These are phyloP conservation scores for Bovichtus variegatus DNA, from an alignment of 2,797 vertebrate genomes.

Conservation along the genomic window DNA sequence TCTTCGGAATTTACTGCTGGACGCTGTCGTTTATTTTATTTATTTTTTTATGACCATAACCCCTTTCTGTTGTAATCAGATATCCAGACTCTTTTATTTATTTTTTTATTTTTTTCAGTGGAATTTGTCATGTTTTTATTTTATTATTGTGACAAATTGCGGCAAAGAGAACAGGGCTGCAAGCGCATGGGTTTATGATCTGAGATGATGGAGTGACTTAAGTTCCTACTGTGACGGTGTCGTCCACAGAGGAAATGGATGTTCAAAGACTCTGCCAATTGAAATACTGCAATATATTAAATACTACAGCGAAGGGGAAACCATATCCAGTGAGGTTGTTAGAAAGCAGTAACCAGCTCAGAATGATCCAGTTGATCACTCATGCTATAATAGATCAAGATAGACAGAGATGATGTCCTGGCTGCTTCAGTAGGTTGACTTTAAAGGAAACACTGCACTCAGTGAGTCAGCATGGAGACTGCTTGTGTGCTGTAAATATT, in stretches of 20 bases:
- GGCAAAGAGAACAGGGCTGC: not conserved
- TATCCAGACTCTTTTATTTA: conserved; percentile 18
- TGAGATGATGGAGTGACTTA: conserved; percentile 47
- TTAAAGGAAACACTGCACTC: conserved; percentile 50
- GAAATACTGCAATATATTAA: conserved; percentile 53
- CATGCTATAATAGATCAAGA: conserved; percentile 28
- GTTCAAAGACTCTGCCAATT: conserved; percentile 49
- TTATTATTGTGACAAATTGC: conserved; percentile 25
- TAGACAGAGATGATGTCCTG: conserved; percentile 38
- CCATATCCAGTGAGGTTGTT: conserved; percentile 26
- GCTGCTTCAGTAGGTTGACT: conserved; percentile 36
- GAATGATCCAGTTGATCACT: conserved; percentile 31
- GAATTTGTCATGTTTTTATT: conserved; percentile 20
- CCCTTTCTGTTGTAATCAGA: conserved; percentile 35
- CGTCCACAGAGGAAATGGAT: conserved; percentile 61
- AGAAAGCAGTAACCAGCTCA: conserved; percentile 18
- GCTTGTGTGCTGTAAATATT: conserved; percentile 64
- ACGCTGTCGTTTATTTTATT: conserved; percentile 51
- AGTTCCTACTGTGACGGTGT: conserved; percentile 44
- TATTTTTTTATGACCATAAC: conserved; percentile 19
- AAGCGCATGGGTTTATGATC: conserved; percentile 21
- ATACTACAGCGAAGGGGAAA: conserved; percentile 26
- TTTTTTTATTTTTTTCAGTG: not conserved
- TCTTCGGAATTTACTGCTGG: conserved; percentile 59
- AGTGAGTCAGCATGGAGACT: conserved; percentile 35